Base-by-base conservation (phyloP, 2,888 invertebrate genomes). In the Sinelater perroti region DNA sequence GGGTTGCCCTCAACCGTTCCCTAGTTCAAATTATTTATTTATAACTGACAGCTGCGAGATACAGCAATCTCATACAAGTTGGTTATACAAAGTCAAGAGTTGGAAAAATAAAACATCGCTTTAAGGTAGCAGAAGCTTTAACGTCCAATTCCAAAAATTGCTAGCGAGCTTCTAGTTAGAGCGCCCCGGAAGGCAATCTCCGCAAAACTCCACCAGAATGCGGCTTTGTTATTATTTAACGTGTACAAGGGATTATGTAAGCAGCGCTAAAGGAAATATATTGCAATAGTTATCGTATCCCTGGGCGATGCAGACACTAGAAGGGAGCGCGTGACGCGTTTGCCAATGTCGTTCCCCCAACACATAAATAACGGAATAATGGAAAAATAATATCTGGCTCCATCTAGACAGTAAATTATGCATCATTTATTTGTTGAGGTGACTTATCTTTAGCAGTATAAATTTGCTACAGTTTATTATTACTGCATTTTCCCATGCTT, bases 251-350 rank as follows among this genome's bases (percentile, higher is more conserved):
- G 49, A 62, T 58, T 60, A 60, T 56, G 52, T 53, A 64, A 62
- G 59, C 63, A 64, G 57, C 49, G 36, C 54, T 51, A 24, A 61
- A 60, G 51, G 57, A 58, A 60, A 61, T 63, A 63, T 66, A 66
- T 66, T 59, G 62, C 59, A 62, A 60, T 62, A 63, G 65, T 63
- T 63, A 63, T 62, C 60, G 36, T 47, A 54, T 46, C 38, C 54
- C 26, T 24, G 38, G 38, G 46, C 54, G 35, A 58, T 58, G 54
- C 57, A 55, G 59, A 62, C 63, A 62, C 65, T 67, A 67, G 67
- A 64, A 50, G 52, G 56, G 31, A 52, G 61, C 49, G 62, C 67
- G 67, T 67, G 68, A 67, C 62, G 42, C 50, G 65, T 67, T 60
- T 66, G 49, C 64, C 60, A 58, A 64, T 66, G 63, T 64, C 60